Conservation (phyloP, 2,888 invertebrate genomes). For the Scaptomyza reducta region DNA sequence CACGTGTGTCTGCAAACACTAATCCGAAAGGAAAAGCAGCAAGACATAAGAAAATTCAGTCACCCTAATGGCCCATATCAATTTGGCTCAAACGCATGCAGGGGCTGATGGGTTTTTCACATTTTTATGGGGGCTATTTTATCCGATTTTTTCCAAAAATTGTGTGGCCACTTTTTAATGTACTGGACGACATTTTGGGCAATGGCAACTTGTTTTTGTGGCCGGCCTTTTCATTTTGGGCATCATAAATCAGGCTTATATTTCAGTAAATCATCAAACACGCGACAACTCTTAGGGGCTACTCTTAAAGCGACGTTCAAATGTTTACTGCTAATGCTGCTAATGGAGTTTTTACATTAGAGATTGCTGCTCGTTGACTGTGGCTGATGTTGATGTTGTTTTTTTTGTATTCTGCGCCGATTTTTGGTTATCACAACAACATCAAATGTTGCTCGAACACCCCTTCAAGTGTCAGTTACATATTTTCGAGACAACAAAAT, state of each 20-base stretch:
- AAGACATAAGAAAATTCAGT: slow-evolving; percentile 43
- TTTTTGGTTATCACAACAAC: slow-evolving; percentile 65
- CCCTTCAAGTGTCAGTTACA: slow-evolving; percentile 78
- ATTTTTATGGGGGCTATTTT: slow-evolving; percentile 30
- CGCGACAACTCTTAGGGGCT: slow-evolving; percentile 56
- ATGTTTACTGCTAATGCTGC: slow-evolving; percentile 59
- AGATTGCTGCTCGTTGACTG: slow-evolving; percentile 48
- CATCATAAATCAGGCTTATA: slow-evolving; percentile 82
- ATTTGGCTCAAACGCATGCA: slow-evolving; percentile 72
- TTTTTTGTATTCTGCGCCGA: slow-evolving; percentile 22
- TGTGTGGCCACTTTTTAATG: slow-evolving; percentile 58
- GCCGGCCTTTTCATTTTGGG: slow-evolving; percentile 58
- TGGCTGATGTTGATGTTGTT: slow-evolving; percentile 20
- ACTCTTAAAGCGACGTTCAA: slow-evolving; percentile 18
- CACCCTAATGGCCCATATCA: slow-evolving; percentile 81
- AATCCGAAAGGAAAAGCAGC: slow-evolving; percentile 33
- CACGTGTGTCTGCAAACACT: slow-evolving; percentile 36
- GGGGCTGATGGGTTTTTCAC: slow-evolving; percentile 51
- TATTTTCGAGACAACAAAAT: slow-evolving; percentile 78
- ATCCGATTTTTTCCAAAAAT: slow-evolving; percentile 39
- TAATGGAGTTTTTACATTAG: slow-evolving; percentile 78
- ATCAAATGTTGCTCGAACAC: slow-evolving; percentile 75
- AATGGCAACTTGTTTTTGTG: slow-evolving; percentile 47
- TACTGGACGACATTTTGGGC: slow-evolving; percentile 46
- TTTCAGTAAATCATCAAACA: slow-evolving; percentile 81